Evolutionary conservation across 2,113 vertebrate genomes (phyloP).

Genomic region (Lasiurus borealis): DNA sequence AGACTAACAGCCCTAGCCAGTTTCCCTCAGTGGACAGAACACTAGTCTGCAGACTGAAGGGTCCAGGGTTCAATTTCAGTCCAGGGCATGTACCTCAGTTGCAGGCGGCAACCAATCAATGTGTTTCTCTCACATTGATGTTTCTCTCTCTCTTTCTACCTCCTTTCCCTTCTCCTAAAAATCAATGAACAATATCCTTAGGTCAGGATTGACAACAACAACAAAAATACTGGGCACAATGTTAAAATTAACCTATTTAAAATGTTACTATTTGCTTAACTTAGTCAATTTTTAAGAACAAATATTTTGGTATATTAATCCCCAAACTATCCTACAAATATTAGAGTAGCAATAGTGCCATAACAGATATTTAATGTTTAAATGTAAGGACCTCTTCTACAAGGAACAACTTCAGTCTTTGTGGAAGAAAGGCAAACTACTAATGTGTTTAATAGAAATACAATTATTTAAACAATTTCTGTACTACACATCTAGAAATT

Average conservation of each 20-base stretch:
- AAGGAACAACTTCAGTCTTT: neutral
- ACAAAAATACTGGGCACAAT: neutral
- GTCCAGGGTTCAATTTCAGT: neutral
- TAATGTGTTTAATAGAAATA: neutral
- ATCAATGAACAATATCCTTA: neutral
- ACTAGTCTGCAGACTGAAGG: neutral
- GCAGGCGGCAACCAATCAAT: neutral
- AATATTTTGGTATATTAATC: constrained; percentile 10
- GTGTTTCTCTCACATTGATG: neutral
- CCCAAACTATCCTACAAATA: constrained; percentile 43
- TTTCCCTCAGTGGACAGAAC: neutral
- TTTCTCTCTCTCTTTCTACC: neutral
- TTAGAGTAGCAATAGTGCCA: neutral
- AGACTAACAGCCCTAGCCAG: neutral
- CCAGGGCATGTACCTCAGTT: neutral
- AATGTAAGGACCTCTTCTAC: neutral
- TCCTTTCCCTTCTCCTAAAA: neutral
- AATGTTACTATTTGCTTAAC: constrained; percentile 19
- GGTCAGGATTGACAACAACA: neutral
- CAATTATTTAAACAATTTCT: constrained; percentile 31
- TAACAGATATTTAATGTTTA: constrained; percentile 19
- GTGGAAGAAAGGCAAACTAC: constrained; percentile 41
- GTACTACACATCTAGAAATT: constrained; percentile 28
- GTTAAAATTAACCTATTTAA: constrained; percentile 54
- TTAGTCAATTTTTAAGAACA: constrained; percentile 44